Conservation (phyloP, 2,888 invertebrate species). For the Euzophera pinguis region DNA sequence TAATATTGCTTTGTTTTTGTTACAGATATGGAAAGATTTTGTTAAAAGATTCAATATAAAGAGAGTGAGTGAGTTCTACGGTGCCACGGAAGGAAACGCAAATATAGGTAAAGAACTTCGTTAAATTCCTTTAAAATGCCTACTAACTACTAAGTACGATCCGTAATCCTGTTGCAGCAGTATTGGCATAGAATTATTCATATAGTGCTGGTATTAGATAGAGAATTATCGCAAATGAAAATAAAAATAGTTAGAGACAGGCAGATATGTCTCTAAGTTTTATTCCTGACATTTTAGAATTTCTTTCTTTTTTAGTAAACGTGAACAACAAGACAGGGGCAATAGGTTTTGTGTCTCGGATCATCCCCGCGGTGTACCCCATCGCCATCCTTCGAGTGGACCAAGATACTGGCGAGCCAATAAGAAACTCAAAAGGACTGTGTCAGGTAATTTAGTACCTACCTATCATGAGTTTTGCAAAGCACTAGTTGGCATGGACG, state of each 20-base stretch:
- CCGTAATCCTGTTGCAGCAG: too few species aligned
- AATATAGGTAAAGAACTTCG: constrained; percentile 85
- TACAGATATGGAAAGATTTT: constrained; percentile 94
- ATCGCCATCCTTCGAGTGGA: constrained; percentile 96
- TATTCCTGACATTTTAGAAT: not conserved
- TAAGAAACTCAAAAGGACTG: constrained; percentile 92
- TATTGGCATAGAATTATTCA: too few species aligned
- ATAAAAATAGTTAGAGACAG: too few species aligned
- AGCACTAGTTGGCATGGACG: not conserved
- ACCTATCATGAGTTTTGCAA: not conserved
- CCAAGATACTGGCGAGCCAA: constrained; percentile 92
- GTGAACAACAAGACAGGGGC: constrained; percentile 96
- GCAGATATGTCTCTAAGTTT: too few species aligned
- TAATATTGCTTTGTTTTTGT: constrained; percentile 18
- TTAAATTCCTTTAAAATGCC: too few species aligned
- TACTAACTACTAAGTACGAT: too few species aligned
- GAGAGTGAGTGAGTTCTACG: constrained; percentile 95
- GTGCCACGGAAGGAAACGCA: constrained; percentile 98
- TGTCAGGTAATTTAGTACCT: not conserved
- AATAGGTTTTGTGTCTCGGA: constrained; percentile 95
- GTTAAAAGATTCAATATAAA: constrained; percentile 92
- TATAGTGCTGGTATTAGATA: too few species aligned
- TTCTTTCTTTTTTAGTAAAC: constrained; percentile 84
- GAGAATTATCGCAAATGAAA: too few species aligned
- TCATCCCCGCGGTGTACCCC: constrained; percentile 94